Percentiles rank a stretch among this genome's conserved stretches.
Conservation (phyloP, 2,113 vertebrate species). For the Sander lucioperca region DNA sequence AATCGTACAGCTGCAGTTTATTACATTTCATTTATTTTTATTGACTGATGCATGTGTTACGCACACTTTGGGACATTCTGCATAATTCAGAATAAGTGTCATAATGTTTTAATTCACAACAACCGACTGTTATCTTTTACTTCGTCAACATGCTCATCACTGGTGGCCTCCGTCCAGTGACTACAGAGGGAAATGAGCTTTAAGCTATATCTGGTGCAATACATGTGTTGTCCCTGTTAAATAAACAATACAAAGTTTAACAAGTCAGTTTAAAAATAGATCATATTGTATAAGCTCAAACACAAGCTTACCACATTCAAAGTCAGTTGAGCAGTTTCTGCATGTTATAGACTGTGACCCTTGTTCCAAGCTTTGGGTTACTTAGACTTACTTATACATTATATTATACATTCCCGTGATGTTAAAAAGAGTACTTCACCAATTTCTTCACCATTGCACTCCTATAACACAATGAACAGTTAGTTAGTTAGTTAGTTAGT, state of each 20-base stretch:
- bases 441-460: too few species aligned
- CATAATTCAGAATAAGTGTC: background rate
- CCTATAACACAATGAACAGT: too few species aligned
- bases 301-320: background rate
- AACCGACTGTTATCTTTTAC: background rate
- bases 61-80: background rate
- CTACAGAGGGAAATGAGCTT: background rate
- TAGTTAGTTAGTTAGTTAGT: too few species aligned
- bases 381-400: too few species aligned
- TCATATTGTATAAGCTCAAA: background rate
- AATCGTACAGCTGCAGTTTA: background rate
- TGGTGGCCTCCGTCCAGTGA: background rate
- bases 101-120: background rate
- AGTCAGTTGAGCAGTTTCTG: background rate
- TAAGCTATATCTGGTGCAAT: background rate
- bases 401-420: too few species aligned
- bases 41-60: background rate
- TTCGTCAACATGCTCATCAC: background rate
- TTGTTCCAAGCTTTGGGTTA: too few species aligned
- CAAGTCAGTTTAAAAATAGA: too few species aligned
- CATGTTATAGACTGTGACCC: background rate
- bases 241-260: background rate
- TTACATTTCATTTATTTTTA: background rate
- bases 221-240: too few species aligned
- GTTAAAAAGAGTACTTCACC: too few species aligned